Evolutionary conservation across 2,113 vertebrate genomes (phyloP), one percentile per base, ranked within the genome.

Genomic region (Pseudolaguvia tuberculata): DNA sequence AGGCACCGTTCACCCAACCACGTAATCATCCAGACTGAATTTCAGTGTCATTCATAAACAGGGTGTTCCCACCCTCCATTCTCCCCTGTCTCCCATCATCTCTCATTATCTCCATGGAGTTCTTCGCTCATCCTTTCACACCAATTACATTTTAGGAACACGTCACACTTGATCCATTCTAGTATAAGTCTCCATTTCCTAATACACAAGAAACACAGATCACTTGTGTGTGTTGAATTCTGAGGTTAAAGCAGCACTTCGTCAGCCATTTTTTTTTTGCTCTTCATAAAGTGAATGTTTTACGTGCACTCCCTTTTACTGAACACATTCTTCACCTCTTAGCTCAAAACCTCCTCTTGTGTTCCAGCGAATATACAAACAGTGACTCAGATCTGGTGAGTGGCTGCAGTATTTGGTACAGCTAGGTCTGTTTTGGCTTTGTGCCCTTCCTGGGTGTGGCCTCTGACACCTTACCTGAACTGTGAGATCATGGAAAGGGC

Each of bases 41-140:
- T 27, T 53, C 53, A 66, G 66, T 55, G 72, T 66, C 75, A 78
- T 81, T 78, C 76, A 81, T 75, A 78, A 81, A 81, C 79, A 78
- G 79, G 76, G 75, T 75, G 76, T 81, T 53, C 53, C 75, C 70
- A 77, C 70, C 79, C 70, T 55, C 39, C 57, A 47, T 73, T 74
- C 57, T 74, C 62, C 55, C 65, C 65, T 50, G 48, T 57, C 65
- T 66, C 50, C 47, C 61, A 39, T 58, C 55, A 42, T 61, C 78
- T 70, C 25, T 39, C 23, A 42, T 20, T 12, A 39, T 70, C 51
- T 42, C n/a, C 52, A 23, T 6, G 3, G 14, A 15, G 13, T 39
- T 67, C 50, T 39, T 23, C 6, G 68, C n/a, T 70, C 51, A 56
- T 52, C 50, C n/a, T 10, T 42, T 13, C 23, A 56, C 21, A 56